A percentile compares a stretch with the other conserved stretches of the same genome.
Conservation (phyloP, 2,888 invertebrate genomes). For the Microdon myrmicae region DNA sequence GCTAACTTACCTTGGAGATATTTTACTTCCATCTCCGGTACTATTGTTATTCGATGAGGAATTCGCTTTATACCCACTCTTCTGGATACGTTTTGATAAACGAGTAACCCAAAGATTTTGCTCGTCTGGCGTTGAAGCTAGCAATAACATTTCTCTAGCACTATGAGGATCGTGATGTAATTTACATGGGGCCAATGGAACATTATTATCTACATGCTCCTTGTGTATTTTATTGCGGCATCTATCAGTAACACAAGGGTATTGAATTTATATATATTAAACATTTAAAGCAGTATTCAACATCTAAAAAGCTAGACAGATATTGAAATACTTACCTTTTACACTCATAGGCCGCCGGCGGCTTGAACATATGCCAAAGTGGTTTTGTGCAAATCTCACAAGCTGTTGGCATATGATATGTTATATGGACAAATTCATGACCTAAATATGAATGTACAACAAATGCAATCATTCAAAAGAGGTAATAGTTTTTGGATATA, state of each 20-base stretch:
- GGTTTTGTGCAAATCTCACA: conserved; percentile 98
- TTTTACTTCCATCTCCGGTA: conserved; percentile 73
- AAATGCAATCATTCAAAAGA: conserved; percentile 1
- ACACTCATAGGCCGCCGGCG: conserved; percentile 97
- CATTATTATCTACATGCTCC: conserved; percentile 88
- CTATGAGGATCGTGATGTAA: conserved; percentile 93
- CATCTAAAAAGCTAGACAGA: not conserved
- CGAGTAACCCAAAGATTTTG: conserved; percentile 94
- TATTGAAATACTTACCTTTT: conserved; percentile 74
- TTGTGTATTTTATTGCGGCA: conserved; percentile 98
- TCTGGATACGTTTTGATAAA: conserved; percentile 91
- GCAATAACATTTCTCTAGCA: conserved; percentile 91
- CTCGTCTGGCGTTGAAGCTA: conserved; percentile 86
- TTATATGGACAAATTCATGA: conserved; percentile 95
- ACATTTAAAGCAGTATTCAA: not conserved
- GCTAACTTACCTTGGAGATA: conserved; percentile 79
- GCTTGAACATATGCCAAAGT: conserved; percentile 97
- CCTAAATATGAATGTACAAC: conserved; percentile 70
- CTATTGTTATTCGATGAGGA: conserved; percentile 69
- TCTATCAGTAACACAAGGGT: conserved; percentile 70
- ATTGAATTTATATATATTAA: not conserved
- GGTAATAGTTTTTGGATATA: conserved; percentile 33
- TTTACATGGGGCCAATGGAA: conserved; percentile 93
- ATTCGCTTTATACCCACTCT: conserved; percentile 90
- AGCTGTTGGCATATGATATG: conserved; percentile 97